phyloP scores from a whole-genome alignment of 1,140 invertebrate genomes.

The Heliconius hermathena region DNA sequence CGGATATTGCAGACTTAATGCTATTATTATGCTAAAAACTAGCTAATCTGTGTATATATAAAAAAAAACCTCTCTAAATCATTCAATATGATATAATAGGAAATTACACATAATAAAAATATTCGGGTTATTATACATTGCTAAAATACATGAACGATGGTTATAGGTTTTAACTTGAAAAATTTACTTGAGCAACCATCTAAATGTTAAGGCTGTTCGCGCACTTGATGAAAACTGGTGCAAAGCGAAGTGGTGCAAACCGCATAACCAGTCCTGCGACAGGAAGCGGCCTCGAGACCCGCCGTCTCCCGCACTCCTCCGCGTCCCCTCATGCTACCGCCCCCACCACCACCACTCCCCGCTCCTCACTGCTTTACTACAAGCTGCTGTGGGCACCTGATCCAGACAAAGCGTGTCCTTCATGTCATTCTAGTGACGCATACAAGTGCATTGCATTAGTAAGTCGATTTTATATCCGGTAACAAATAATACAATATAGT shows the following conservation, averaged over 20 bases:
- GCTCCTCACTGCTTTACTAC: conserved; percentile 39
- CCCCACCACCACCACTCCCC: conserved; percentile 34
- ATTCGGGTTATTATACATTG: neutral
- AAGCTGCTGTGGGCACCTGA: conserved; percentile 60
- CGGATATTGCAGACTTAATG: neutral
- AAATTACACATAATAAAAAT: neutral
- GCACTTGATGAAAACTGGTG: conserved; percentile 74
- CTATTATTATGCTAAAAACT: no score
- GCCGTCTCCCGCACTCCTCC: conserved; percentile 27
- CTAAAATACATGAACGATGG: conserved; percentile 1
- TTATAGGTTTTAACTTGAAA: conserved; percentile 43
- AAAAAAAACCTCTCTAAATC: neutral
- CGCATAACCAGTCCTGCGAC: conserved; percentile 76
- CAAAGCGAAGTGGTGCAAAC: conserved; percentile 77
- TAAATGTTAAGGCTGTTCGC: conserved; percentile 66
- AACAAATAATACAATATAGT: conserved; percentile 45
- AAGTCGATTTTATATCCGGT: conserved; percentile 71
- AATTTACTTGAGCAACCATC: conserved; percentile 54
- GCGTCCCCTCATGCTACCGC: conserved; percentile 21
- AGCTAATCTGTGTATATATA: neutral
- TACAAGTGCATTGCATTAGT: conserved; percentile 77
- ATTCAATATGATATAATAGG: neutral
- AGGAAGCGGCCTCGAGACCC: conserved; percentile 74
- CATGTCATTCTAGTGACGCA: conserved; percentile 68
- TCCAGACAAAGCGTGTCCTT: conserved; percentile 79